Evolutionary conservation across 2,888 invertebrate species (phyloP), one percentile per base, ranked within the genome.

Genomic region (Aethes cnicana): DNA sequence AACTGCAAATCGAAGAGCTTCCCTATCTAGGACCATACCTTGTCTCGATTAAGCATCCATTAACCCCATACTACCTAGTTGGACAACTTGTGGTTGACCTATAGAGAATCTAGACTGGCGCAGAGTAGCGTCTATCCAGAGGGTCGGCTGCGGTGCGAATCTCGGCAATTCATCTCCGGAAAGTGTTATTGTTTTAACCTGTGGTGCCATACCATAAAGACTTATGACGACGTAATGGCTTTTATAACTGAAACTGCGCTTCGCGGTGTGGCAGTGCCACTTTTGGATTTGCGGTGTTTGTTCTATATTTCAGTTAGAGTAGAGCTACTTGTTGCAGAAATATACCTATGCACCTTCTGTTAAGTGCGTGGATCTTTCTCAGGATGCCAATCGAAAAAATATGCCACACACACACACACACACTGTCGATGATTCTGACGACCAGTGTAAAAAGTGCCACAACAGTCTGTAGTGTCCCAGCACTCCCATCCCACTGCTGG

Each of bases 161-260:
- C 68, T 57, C 64, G 59, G 39, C 69, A 71, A 69, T 74, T 66
- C 72, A 77, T 82, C 72, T 69, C 57, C 37, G 54, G 69, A 81
- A 81, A 80, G 80, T 68, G 72, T 81, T 82, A 84, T 84, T 84
- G 82, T 85, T 83, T 84, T 76, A 79, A 76, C 72, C 72, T 66
- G 69, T 65, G 69, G 67, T 67, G 60, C 67, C 60, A n/a, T n/a
- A n/a, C n/a, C n/a, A n/a, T n/a, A n/a, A n/a, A n/a, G n/a, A n/a
- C 74, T 78, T 77, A 75, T 72, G 60, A 65, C 59, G 55, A 59
- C 58, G 8, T 14, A 41, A 41, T 41, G 26, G 46, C 9, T 37
- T 32, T 42, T 53, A 44, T 43, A 28, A 46, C 36, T 44, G 35
- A 55, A 53, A 57, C 39, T 47, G 41, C 9, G 42, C 33, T 20